These are phyloP conservation scores for Myotis lucifugus DNA, from an alignment of 2,113 vertebrate species.

Conservation along the genomic window DNA sequence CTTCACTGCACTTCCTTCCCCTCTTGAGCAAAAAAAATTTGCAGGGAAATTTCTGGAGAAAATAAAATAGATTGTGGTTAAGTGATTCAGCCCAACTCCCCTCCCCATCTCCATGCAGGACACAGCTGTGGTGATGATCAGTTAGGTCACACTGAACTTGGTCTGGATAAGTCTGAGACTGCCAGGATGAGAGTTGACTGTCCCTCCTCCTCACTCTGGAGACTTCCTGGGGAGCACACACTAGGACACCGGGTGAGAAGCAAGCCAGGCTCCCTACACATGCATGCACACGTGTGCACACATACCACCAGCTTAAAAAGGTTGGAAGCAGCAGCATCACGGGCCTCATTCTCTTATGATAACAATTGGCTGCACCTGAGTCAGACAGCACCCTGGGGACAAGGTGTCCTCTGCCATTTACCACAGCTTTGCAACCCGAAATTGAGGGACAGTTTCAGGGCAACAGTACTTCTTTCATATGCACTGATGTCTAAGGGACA, in stretches of 20 bases:
- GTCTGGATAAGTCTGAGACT: neutral
- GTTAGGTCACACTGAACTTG: neutral
- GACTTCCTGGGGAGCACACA: neutral
- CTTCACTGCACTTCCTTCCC: neutral
- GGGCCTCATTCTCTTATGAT: neutral
- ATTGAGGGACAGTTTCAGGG: neutral
- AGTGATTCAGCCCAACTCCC: neutral
- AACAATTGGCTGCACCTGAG: neutral
- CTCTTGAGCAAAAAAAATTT: neutral
- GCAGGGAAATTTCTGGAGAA: neutral
- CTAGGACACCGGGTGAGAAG: neutral
- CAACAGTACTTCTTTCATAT: neutral
- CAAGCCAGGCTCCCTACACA: neutral
- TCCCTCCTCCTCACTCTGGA: neutral
- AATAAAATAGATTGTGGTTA: neutral
- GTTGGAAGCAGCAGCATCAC: neutral
- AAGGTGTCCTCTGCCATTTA: neutral
- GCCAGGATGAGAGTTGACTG: neutral
- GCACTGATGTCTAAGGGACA: neutral
- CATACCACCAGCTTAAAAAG: neutral
- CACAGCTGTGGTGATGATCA: neutral
- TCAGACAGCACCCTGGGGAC: neutral
- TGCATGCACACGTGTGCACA: rapidly evolving
- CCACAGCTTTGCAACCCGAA: neutral
- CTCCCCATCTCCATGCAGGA: no score